A percentile compares a stretch with the other conserved stretches of the same genome.
Conservation (phyloP, 2,888 invertebrate genomes). For the Cryptocephalus primarius region DNA sequence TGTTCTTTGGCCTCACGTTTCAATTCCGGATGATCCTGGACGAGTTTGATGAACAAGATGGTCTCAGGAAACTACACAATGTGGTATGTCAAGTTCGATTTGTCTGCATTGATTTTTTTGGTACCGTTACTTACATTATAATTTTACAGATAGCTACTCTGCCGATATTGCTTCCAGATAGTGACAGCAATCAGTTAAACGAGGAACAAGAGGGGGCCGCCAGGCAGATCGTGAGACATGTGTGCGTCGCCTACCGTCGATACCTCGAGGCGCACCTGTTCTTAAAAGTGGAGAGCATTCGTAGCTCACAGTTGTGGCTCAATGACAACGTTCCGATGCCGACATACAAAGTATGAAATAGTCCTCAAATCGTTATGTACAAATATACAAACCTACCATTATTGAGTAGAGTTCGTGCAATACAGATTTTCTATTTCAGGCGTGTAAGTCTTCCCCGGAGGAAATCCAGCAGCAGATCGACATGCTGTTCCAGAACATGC, state of each 20-base stretch:
- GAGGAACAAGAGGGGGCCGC: slow-evolving; percentile 89
- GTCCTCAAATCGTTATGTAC: no score
- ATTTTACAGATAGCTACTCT: slow-evolving; percentile 63
- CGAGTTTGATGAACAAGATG: slow-evolving; percentile 89
- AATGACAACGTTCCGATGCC: slow-evolving; percentile 32
- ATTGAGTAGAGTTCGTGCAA: background rate
- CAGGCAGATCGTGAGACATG: slow-evolving; percentile 82
- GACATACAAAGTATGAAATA: slow-evolving; percentile 34
- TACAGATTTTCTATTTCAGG: slow-evolving; percentile 30
- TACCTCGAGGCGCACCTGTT: slow-evolving; percentile 88
- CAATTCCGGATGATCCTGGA: slow-evolving; percentile 88
- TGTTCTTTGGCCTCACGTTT: slow-evolving; percentile 95
- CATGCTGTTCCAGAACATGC: slow-evolving; percentile 62
- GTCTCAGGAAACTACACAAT: slow-evolving; percentile 86
- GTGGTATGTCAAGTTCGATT: slow-evolving; percentile 47
- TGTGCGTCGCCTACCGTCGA: slow-evolving; percentile 77
- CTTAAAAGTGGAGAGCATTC: slow-evolving; percentile 61
- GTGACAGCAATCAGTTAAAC: slow-evolving; percentile 50
- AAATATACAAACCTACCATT: no score
- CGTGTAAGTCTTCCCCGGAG: slow-evolving; percentile 60
- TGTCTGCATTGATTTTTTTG: background rate
- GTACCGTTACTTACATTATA: background rate
- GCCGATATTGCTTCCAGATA: slow-evolving; percentile 67
- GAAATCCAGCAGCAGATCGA: slow-evolving; percentile 81
- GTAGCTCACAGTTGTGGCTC: slow-evolving; percentile 42